Evolutionary conservation across 1,140 invertebrate genomes (phyloP).

Genomic region (Caenorhabditis tropicalis): DNA sequence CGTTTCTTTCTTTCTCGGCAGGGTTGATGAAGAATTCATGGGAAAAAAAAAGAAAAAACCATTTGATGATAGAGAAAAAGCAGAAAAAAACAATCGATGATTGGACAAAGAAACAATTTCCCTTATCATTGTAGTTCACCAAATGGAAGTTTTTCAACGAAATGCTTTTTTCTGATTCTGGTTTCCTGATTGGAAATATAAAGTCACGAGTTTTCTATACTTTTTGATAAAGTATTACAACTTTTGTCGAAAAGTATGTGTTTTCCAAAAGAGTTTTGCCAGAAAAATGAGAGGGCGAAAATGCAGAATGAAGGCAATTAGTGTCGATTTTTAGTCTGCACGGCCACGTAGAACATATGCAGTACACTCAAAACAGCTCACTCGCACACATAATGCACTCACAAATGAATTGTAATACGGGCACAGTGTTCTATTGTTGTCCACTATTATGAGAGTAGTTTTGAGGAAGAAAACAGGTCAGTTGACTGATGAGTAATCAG

Average conservation of each 20-base stretch:
- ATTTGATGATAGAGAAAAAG: background rate
- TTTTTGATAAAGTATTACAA: too few relatives aligned
- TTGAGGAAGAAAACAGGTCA: background rate
- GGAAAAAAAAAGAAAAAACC: background rate
- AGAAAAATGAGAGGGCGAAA: background rate
- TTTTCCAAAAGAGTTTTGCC: too few relatives aligned
- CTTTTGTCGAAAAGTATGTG: too few relatives aligned
- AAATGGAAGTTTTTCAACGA: background rate
- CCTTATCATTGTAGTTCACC: background rate
- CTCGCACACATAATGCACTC: background rate
- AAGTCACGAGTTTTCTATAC: background rate
- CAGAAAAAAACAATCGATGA: background rate
- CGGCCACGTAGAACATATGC: background rate
- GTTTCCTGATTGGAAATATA: background rate
- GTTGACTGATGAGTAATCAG: conserved; percentile 39
- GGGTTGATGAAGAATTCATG: background rate
- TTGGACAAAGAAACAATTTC: background rate
- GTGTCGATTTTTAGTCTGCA: too few relatives aligned
- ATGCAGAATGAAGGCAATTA: conserved; percentile 29
- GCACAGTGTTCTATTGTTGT: background rate
- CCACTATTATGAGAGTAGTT: background rate
- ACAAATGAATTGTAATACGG: background rate
- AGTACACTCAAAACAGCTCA: background rate
- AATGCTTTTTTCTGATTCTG: background rate
- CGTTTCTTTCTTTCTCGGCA: background rate